Conservation (phyloP, 2,888 invertebrate genomes). For the Limnephilus lunatus region DNA sequence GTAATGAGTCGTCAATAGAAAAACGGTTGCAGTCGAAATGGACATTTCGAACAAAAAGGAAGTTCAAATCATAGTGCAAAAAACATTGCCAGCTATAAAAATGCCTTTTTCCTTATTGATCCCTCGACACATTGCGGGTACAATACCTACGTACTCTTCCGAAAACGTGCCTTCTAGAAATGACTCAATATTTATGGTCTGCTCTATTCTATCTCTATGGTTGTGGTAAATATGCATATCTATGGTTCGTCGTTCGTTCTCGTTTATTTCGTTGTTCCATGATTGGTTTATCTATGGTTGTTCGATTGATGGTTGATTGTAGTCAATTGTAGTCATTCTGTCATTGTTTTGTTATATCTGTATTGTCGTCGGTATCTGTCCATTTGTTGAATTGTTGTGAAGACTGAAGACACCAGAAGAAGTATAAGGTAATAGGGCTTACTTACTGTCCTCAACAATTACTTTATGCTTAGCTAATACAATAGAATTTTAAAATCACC, state of each 20-base stretch:
- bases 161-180: not conserved
- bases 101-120: conserved; percentile 26
- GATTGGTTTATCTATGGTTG: no score
- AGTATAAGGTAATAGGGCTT: not conserved
- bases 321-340: no score
- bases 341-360: no score
- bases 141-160: not conserved
- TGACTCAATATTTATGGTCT: not conserved
- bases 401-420: not conserved
- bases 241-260: no score
- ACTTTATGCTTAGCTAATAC: not conserved
- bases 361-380: no score
- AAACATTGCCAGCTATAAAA: conserved; percentile 55
- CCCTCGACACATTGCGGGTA: not conserved
- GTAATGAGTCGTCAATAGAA: conserved; percentile 51
- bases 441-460: not conserved
- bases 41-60: conserved; percentile 65
- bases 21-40: conserved; percentile 61
- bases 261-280: no score
- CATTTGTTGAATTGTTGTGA: no score
- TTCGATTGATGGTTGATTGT: no score
- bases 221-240: no score
- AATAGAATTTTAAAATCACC: not conserved
- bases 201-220: no score
- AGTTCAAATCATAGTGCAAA: conserved; percentile 66